phyloP scores from a whole-genome alignment of 2,797 vertebrate genomes.

The Alcedo quadribrachys region DNA sequence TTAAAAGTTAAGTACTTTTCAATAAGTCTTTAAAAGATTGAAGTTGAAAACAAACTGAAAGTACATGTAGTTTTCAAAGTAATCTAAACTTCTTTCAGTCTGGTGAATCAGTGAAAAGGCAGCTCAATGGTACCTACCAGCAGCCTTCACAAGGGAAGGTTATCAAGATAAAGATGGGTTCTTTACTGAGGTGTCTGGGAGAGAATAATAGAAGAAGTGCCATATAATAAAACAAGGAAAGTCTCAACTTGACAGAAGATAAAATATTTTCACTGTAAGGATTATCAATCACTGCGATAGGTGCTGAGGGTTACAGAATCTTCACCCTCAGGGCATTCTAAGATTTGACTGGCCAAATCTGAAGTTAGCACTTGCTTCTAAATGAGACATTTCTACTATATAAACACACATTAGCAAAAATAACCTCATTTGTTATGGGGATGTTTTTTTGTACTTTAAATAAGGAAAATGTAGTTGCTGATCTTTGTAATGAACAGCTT shows the following conservation, averaged over 20 bases:
- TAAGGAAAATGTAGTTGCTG: background rate
- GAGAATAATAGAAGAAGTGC: background rate
- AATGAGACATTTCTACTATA: background rate
- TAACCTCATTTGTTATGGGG: background rate
- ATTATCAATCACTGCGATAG: background rate
- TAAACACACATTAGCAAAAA: background rate
- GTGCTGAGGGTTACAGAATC: background rate
- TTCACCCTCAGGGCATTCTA: background rate
- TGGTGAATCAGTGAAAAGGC: background rate
- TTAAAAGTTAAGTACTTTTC: background rate
- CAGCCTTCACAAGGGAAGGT: background rate
- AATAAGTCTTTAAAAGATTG: background rate
- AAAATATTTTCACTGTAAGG: background rate
- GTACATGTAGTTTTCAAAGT: background rate
- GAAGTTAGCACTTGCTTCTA: background rate
- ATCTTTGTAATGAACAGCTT: background rate
- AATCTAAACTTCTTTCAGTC: background rate
- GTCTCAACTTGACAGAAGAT: background rate
- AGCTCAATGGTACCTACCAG: background rate
- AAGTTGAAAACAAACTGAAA: background rate
- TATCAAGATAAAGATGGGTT: background rate
- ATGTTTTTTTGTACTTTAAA: background rate
- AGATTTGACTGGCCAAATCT: background rate
- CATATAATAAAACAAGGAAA: background rate
- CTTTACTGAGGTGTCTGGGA: background rate